Percentiles rank a stretch among this genome's conserved stretches.
These are phyloP conservation scores for Pseudeuparius sepicola DNA, from an alignment of 2,888 invertebrate genomes.

Conservation along the genomic window DNA sequence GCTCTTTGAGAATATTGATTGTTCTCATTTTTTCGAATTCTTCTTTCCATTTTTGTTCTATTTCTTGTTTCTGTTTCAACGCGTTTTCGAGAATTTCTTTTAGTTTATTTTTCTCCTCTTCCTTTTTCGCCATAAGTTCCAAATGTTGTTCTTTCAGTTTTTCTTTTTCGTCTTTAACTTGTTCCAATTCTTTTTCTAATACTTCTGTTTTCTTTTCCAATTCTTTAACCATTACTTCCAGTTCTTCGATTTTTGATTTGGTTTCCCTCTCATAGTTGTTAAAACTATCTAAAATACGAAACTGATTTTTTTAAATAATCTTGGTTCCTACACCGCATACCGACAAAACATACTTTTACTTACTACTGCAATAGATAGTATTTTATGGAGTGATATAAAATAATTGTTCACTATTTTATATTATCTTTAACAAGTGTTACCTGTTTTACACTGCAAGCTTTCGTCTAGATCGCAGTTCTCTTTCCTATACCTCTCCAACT, in stretches of 20 bases:
- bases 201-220: constrained; percentile 42
- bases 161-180: constrained; percentile 41
- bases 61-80: constrained; percentile 47
- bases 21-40: constrained; percentile 61
- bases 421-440: too few species aligned
- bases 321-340: too few species aligned
- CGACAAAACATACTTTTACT: too few species aligned
- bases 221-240: constrained; percentile 41
- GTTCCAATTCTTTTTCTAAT: constrained; percentile 42
- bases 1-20: constrained; percentile 60
- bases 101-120: constrained; percentile 44
- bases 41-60: constrained; percentile 51
- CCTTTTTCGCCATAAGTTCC: constrained; percentile 35
- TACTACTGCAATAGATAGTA: constrained; percentile 1
- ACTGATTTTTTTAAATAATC: constrained; percentile 5
- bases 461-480: constrained; percentile 50
- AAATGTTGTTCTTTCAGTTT: constrained; percentile 37
- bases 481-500: constrained; percentile 47
- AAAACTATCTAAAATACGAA: constrained; percentile 15
- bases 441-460: constrained; percentile 47
- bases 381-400: constrained; percentile 1
- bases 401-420: too few species aligned
- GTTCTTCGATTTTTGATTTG: constrained; percentile 37
- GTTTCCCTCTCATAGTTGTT: constrained; percentile 33
- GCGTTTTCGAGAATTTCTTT: constrained; percentile 52